Conservation (phyloP, 1,140 invertebrate genomes). For the Brachionus calyciflorus region DNA sequence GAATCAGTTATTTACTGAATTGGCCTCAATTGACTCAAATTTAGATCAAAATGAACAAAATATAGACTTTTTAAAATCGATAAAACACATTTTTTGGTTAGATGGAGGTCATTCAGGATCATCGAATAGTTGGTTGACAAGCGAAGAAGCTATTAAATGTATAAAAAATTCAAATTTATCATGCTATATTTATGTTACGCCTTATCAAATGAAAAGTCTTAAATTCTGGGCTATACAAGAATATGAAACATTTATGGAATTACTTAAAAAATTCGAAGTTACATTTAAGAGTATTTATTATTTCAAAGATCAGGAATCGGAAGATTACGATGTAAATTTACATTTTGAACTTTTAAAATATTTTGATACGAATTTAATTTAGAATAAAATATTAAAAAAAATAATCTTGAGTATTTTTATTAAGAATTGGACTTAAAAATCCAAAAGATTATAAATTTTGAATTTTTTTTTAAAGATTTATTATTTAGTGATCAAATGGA, state of each 20-base stretch:
- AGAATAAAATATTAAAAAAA: background rate
- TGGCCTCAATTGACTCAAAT: background rate
- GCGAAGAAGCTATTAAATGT: background rate
- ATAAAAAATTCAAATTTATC: background rate
- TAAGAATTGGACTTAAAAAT: slow-evolving; percentile 1
- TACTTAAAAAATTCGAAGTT: slow-evolving; percentile 14
- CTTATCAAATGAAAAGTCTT: slow-evolving; percentile 37
- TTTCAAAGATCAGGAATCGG: slow-evolving; percentile 16
- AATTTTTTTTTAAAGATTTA: background rate
- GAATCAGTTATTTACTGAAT: slow-evolving; percentile 24
- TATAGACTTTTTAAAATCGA: background rate
- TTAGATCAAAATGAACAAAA: background rate
- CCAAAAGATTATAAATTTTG: slow-evolving; percentile 5
- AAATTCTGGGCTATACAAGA: slow-evolving; percentile 21
- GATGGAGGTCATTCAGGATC: slow-evolving; percentile 40
- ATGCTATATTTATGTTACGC: slow-evolving; percentile 24
- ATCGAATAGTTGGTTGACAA: slow-evolving; percentile 16
- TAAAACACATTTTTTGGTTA: slow-evolving; percentile 38
- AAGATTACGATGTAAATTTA: slow-evolving; percentile 25
- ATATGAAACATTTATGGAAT: slow-evolving; percentile 3
- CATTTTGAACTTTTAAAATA: slow-evolving; percentile 41
- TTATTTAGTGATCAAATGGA: background rate
- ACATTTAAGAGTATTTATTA: slow-evolving; percentile 38
- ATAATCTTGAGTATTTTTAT: background rate
- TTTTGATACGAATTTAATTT: slow-evolving; percentile 37